phyloP scores from a whole-genome alignment of 2,888 invertebrate species.

The Fabriciana adippe region DNA sequence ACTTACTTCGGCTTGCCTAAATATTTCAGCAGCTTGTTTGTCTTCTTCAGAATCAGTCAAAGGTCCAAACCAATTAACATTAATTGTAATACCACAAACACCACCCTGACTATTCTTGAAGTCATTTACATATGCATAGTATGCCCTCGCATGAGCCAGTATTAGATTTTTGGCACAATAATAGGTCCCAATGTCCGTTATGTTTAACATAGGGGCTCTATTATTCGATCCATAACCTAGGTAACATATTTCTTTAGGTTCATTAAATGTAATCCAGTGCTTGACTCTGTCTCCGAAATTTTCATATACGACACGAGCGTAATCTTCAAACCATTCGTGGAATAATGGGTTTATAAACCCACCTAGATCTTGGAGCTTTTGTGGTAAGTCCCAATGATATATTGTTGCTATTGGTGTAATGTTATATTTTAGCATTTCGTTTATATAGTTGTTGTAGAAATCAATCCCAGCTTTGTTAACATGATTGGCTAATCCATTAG shows the following conservation, averaged over 20 bases:
- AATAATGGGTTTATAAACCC: conserved; percentile 69
- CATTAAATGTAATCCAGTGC: conserved; percentile 82
- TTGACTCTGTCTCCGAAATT: conserved; percentile 70
- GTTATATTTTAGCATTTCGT: conserved; percentile 73
- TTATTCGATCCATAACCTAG: conserved; percentile 62
- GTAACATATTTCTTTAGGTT: conserved; percentile 62
- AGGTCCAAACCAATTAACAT: conserved; percentile 76
- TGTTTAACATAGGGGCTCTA: conserved; percentile 53
- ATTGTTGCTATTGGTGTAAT: conserved; percentile 80
- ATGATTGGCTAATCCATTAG: conserved; percentile 70
- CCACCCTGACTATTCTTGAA: conserved; percentile 57
- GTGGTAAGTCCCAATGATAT: conserved; percentile 71
- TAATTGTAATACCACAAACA: conserved; percentile 70
- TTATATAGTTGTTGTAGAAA: conserved; percentile 61
- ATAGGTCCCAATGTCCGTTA: conserved; percentile 67
- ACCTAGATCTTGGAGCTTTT: conserved; percentile 54
- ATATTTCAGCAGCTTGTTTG: conserved; percentile 55
- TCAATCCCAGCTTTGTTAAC: conserved; percentile 68
- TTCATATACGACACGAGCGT: conserved; percentile 59
- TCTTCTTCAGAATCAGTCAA: conserved; percentile 61
- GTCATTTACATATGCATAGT: conserved; percentile 57
- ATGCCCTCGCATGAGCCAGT: conserved; percentile 76
- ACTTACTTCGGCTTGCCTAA: conserved; percentile 49
- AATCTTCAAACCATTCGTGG: conserved; percentile 64
- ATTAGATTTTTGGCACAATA: conserved; percentile 70